Evolutionary conservation across 2,797 vertebrate genomes (phyloP).

Genomic region (Decapterus maruadsi): DNA sequence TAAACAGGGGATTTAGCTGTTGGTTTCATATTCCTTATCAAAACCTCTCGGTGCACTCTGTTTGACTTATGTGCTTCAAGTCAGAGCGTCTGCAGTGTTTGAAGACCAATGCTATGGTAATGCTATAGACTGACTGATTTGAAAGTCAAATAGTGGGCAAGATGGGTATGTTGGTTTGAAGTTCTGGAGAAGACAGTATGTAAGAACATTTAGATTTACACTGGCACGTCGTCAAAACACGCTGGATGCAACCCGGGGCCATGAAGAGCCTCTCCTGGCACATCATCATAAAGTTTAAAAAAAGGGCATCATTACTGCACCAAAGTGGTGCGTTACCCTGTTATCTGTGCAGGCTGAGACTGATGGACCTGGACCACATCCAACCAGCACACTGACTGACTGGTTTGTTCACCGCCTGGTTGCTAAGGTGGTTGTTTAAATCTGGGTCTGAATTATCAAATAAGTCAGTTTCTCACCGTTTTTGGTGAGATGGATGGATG

Average conservation of each 20-base stretch:
- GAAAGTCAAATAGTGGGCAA: conserved; percentile 67
- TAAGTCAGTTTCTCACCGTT: conserved; percentile 2
- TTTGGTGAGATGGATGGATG: too few species aligned
- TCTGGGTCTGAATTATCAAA: not conserved
- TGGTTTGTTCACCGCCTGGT: conserved; percentile 16
- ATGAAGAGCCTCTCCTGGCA: conserved; percentile 22
- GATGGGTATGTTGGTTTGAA: conserved; percentile 51
- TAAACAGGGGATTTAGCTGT: conserved; percentile 65
- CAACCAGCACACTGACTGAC: not conserved
- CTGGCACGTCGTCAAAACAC: conserved; percentile 52
- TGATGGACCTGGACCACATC: conserved; percentile 14
- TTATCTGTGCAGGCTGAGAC: conserved; percentile 9
- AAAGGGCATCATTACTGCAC: conserved; percentile 43
- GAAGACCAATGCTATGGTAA: conserved; percentile 60
- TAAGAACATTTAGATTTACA: conserved; percentile 61
- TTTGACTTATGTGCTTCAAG: conserved; percentile 61
- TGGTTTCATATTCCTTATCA: conserved; percentile 65
- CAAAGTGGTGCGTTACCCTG: conserved; percentile 6
- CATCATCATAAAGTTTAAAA: conserved; percentile 8
- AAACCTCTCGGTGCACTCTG: conserved; percentile 57
- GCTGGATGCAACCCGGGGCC: conserved; percentile 32
- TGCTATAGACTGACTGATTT: conserved; percentile 60
- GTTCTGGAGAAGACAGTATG: conserved; percentile 26
- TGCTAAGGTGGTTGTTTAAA: not conserved
- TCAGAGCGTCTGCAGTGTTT: conserved; percentile 54